Evolutionary conservation across 1,140 invertebrate genomes (phyloP).

Genomic region (Elymnias hypermnestra): DNA sequence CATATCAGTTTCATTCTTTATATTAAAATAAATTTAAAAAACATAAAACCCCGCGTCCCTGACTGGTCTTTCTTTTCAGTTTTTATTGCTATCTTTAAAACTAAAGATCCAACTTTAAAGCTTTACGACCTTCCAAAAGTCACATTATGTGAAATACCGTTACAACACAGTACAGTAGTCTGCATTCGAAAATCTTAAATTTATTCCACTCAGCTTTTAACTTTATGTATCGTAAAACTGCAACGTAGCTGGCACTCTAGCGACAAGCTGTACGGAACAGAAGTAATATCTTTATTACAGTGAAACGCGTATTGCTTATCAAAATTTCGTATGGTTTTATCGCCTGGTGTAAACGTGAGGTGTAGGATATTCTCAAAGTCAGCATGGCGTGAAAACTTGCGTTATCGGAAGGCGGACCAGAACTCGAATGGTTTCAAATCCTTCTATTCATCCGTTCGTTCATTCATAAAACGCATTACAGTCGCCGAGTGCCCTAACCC

Average conservation of each 20-base stretch:
- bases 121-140: constrained; percentile 11
- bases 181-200: constrained; percentile 23
- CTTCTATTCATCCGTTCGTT: constrained; percentile 59
- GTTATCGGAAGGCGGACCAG: constrained; percentile 30
- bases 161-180: neutral
- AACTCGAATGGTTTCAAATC: constrained; percentile 54
- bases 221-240: constrained; percentile 49
- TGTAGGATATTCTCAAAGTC: constrained; percentile 2
- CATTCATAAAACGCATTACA: constrained; percentile 68
- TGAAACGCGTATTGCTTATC: constrained; percentile 31
- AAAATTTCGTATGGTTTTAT: constrained; percentile 33
- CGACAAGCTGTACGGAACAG: constrained; percentile 27
- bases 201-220: constrained; percentile 30
- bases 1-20: too few relatives aligned
- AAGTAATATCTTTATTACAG: constrained; percentile 41
- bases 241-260: constrained; percentile 19
- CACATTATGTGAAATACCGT: constrained; percentile 13
- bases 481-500: constrained; percentile 38
- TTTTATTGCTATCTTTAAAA: neutral
- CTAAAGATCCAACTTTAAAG: constrained; percentile 3
- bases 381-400: constrained; percentile 28
- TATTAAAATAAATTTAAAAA: too few relatives aligned
- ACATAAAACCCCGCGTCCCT: too few relatives aligned
- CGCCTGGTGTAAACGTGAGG: constrained; percentile 16
- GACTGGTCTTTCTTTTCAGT: neutral